A percentile compares a stretch with the other conserved stretches of the same genome.
Conservation (phyloP, 2,888 invertebrate species). For the Lottia gigantea region DNA sequence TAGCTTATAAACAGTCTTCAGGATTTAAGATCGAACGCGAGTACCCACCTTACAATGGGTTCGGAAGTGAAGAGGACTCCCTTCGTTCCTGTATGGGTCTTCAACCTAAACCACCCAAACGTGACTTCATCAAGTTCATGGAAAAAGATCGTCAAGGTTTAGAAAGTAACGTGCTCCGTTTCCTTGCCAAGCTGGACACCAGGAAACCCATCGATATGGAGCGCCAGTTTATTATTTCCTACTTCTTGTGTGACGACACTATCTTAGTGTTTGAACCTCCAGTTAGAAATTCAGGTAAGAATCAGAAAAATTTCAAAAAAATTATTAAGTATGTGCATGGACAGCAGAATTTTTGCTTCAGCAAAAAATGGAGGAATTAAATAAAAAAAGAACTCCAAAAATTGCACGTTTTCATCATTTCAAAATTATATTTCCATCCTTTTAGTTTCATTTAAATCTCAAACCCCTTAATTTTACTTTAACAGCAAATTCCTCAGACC, state of each 20-base stretch:
- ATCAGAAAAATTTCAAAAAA: too few relatives aligned
- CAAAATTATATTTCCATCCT: too few relatives aligned
- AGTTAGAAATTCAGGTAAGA: constrained; percentile 66
- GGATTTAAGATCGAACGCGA: constrained; percentile 26
- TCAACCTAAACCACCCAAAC: constrained; percentile 81
- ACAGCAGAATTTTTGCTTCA: too few relatives aligned
- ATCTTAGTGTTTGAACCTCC: constrained; percentile 67
- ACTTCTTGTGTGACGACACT: constrained; percentile 68
- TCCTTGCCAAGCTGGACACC: constrained; percentile 81
- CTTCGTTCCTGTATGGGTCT: constrained; percentile 86
- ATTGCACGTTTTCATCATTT: too few relatives aligned
- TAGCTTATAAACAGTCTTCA: constrained; percentile 63
- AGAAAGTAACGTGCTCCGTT: constrained; percentile 82
- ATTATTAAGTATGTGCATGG: too few relatives aligned
- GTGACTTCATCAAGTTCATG: constrained; percentile 84
- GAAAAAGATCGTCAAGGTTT: constrained; percentile 79
- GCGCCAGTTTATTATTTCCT: constrained; percentile 67
- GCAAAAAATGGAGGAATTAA: too few relatives aligned
- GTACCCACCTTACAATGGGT: constrained; percentile 90
- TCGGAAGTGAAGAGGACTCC: constrained; percentile 89
- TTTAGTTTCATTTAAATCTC: too few relatives aligned
- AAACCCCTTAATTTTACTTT: too few relatives aligned
- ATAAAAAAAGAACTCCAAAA: too few relatives aligned
- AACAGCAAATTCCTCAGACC: too few relatives aligned
- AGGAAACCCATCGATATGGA: constrained; percentile 71